A percentile compares a stretch with the other conserved stretches of the same genome.
Conservation (phyloP, 2,888 invertebrate genomes). For the Drosophila diplacantha region DNA sequence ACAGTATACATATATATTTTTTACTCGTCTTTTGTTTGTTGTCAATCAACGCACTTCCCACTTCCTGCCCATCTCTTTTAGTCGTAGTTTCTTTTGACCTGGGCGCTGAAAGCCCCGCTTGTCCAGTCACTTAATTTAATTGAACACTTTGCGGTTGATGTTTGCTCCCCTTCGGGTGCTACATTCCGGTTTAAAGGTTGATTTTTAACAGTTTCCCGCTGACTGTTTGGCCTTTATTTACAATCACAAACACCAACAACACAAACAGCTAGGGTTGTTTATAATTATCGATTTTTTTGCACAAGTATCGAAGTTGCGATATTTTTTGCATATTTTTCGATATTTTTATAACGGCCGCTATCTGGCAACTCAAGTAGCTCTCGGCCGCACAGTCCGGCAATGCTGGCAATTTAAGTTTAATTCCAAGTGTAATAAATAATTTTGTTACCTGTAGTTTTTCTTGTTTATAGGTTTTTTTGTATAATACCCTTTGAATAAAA, state of each 20-base stretch:
- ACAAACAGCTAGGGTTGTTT: background rate
- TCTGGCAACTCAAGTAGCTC: too few species aligned
- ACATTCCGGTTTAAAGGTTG: conserved; percentile 32
- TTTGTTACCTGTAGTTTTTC: too few species aligned
- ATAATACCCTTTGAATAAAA: too few species aligned
- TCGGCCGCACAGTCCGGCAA: too few species aligned
- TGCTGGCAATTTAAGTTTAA: too few species aligned
- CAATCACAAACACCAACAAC: conserved; percentile 36
- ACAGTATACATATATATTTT: conserved; percentile 1
- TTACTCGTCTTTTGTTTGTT: conserved; percentile 29
- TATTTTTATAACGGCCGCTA: too few species aligned
- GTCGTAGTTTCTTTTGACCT: background rate
- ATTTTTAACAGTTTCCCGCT: conserved; percentile 14
- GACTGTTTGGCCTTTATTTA: conserved; percentile 38
- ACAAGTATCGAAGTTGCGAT: too few species aligned
- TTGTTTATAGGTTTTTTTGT: too few species aligned
- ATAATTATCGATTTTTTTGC: too few species aligned
- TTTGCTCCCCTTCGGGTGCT: conserved; percentile 22
- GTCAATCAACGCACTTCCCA: conserved; percentile 27
- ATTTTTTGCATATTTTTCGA: too few species aligned
- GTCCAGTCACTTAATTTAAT: conserved; percentile 18
- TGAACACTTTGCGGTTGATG: conserved; percentile 30
- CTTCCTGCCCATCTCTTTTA: conserved; percentile 22
- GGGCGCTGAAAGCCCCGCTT: conserved; percentile 5
- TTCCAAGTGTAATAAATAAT: too few species aligned